Evolutionary conservation across 2,797 vertebrate genomes (phyloP), one percentile per base, ranked within the genome.

Genomic region (Halcyon badia): DNA sequence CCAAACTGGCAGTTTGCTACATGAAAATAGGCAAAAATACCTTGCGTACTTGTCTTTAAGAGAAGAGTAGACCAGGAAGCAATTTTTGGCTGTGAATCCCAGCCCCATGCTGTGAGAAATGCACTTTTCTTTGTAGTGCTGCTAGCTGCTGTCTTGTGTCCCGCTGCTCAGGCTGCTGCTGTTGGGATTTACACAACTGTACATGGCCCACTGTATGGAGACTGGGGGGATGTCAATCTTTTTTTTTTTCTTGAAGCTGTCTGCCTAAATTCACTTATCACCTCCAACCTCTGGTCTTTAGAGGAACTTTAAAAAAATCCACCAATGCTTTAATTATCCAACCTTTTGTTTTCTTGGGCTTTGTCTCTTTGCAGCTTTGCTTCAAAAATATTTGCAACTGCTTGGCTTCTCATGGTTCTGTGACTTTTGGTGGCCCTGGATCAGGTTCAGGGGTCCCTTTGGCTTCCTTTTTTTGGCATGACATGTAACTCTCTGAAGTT

Each of bases 171-270:
- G 37, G 41, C 46, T 22, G 14, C 16, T 57, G 39, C 48, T 70
- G 9, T 12, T 89, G 51, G 42, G 51, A 15, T 31, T 48, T 65
- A 20, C 9, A 30, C 26, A 71, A 1, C 25, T 1, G 0, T 28
- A 12, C 21, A 5, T 0, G 1, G 39, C 17, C 52, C 49, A 3
- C 28, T 33, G 7, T 12, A 6, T 1, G 6, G 42, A 39, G 21
- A 41, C 11, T 6, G 2, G 4, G 28, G 66, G 17, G 6, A 39
- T 9, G 33, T 90, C 15, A 4, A 24, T 11, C 11, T 9, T 18
- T 61, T 41, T 30, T 30, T 64, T n/a, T 57, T n/a, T 11, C 28
- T 31, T 51, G 46, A 48, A 54, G 25, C 21, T 57, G 16, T 57
- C 13, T 79, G 11, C 19, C 24, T 48, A 10, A 69, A 65, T 68